These are phyloP conservation scores for Parnassius apollo DNA, from an alignment of 2,888 invertebrate genomes.

Conservation along the genomic window DNA sequence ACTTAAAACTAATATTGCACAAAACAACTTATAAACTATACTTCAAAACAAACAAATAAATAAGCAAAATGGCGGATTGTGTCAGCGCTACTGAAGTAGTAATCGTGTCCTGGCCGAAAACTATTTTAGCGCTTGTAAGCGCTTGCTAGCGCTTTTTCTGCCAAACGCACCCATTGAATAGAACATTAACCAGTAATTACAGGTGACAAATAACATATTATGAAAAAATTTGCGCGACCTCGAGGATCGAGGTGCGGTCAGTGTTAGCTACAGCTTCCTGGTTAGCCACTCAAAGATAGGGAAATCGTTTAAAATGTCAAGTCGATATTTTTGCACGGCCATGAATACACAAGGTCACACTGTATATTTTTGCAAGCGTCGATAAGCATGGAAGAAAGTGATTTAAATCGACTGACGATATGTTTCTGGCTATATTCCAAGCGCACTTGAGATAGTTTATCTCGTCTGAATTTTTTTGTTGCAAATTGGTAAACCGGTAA, in stretches of 20 bases:
- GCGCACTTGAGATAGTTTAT: conserved; percentile 33
- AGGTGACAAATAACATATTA: conserved; percentile 23
- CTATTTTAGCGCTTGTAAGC: too few species aligned
- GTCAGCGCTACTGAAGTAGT: too few species aligned
- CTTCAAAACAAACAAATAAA: too few species aligned
- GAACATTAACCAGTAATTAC: conserved; percentile 16
- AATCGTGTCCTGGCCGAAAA: too few species aligned
- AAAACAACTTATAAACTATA: too few species aligned
- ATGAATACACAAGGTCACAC: conserved; percentile 71
- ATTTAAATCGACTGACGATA: conserved; percentile 60
- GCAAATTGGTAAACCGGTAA: neutral
- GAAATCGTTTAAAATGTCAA: conserved; percentile 77
- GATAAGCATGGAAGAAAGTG: conserved; percentile 72
- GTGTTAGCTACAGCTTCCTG: conserved; percentile 70
- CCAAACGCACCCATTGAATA: too few species aligned
- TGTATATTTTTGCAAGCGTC: conserved; percentile 63
- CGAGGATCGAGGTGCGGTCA: conserved; percentile 55
- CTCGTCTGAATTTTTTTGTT: conserved; percentile 13
- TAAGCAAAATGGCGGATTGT: too few species aligned
- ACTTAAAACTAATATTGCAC: too few species aligned
- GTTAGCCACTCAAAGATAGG: conserved; percentile 73
- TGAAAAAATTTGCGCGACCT: conserved; percentile 35
- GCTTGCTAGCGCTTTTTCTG: too few species aligned
- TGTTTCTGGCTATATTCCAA: conserved; percentile 64
- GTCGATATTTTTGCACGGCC: conserved; percentile 77